These are phyloP conservation scores for Silurus meridionalis DNA, from an alignment of 2,113 vertebrate genomes.

Conservation along the genomic window DNA sequence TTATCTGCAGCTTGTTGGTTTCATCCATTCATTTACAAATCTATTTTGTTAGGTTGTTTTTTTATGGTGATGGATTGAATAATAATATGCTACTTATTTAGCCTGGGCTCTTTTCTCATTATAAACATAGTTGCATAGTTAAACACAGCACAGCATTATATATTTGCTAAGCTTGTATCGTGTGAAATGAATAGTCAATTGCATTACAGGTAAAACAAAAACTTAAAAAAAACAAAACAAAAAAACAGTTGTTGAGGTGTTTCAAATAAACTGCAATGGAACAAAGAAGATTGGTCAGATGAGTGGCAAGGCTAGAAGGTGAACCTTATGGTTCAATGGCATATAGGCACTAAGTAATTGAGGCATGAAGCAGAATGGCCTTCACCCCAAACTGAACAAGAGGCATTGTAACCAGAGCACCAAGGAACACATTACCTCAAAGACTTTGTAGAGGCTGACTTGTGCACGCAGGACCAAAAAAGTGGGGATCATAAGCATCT, in stretches of 20 bases:
- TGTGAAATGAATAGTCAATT: background rate
- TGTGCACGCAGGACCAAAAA: constrained; percentile 69
- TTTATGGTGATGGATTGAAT: background rate
- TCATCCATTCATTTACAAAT: background rate
- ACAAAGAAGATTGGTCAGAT: constrained; percentile 21
- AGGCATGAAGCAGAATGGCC: constrained; percentile 65
- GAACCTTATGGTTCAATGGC: constrained; percentile 55
- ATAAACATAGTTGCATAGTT: background rate
- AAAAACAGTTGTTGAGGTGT: constrained; percentile 17
- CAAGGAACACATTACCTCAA: constrained; percentile 65
- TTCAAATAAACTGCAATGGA: constrained; percentile 18
- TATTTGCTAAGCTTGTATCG: background rate
- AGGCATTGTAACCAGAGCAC: constrained; percentile 67
- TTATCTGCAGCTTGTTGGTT: background rate
- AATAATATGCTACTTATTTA: background rate
- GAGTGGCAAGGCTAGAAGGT: constrained; percentile 37
- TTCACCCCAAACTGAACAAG: constrained; percentile 60
- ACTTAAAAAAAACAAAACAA: constrained; percentile 4
- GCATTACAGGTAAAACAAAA: constrained; percentile 9
- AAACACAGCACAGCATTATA: background rate
- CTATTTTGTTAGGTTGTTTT: background rate
- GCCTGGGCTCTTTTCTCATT: background rate
- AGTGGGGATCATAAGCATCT: constrained; percentile 53
- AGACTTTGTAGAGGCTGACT: constrained; percentile 64
- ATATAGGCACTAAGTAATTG: constrained; percentile 55